Conservation (phyloP, 2,797 vertebrate genomes). For the Antrozous pallidus region DNA sequence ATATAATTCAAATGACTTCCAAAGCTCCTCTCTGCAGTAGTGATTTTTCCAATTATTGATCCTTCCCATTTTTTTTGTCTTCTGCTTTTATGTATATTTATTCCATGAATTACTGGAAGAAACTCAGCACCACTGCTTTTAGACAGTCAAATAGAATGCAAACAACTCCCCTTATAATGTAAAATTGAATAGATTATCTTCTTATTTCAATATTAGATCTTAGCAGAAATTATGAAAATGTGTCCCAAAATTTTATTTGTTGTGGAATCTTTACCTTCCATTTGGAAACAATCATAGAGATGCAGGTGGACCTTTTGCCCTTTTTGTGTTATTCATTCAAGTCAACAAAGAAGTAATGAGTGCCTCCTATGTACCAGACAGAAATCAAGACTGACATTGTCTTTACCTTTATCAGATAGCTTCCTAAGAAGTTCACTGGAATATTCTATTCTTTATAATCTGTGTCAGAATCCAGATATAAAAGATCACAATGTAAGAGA, state of each 20-base stretch:
- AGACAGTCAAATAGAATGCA: neutral
- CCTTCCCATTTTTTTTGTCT: neutral
- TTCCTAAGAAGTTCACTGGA: neutral
- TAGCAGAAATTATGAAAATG: neutral
- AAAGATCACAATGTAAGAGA: neutral
- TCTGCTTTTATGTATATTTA: neutral
- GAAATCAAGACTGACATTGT: neutral
- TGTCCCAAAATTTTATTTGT: neutral
- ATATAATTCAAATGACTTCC: neutral
- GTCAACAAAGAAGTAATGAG: neutral
- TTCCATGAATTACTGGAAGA: neutral
- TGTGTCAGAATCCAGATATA: neutral
- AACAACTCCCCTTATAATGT: neutral
- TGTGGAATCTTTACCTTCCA: neutral
- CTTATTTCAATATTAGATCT: conserved; percentile 15
- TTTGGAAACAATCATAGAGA: neutral
- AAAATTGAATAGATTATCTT: neutral
- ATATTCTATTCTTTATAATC: neutral
- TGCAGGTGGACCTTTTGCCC: neutral
- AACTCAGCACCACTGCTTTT: neutral
- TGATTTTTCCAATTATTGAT: neutral
- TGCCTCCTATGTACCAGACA: neutral
- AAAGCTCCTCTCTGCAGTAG: neutral
- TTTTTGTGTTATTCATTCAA: neutral
- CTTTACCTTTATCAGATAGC: neutral